These are phyloP conservation scores for Caranx melampygus DNA, from an alignment of 2,113 vertebrate genomes.

Conservation along the genomic window DNA sequence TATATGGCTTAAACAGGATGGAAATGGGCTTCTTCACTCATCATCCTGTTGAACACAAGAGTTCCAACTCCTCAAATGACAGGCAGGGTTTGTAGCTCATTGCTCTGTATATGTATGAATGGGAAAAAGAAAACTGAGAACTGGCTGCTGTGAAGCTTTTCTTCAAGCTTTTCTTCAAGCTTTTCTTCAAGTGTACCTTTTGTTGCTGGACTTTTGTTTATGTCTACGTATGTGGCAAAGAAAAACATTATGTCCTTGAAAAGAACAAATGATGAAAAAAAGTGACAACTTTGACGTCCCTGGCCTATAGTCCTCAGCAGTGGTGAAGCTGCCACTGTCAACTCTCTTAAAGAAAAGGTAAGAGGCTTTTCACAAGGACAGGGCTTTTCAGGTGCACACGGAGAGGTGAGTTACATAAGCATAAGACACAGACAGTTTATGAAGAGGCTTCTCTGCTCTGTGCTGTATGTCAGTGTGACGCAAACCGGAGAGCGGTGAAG, in stretches of 20 bases:
- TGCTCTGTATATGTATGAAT: neutral
- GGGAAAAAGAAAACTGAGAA: neutral
- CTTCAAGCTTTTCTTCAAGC: neutral
- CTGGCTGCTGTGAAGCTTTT: neutral
- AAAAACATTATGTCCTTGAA: neutral
- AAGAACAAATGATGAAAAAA: neutral
- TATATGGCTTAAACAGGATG: neutral
- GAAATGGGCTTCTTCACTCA: neutral
- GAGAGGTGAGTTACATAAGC: constrained; percentile 43
- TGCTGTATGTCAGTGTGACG: constrained; percentile 15
- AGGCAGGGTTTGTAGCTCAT: neutral
- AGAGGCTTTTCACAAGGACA: constrained; percentile 21
- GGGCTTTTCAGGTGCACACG: neutral
- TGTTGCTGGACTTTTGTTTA: neutral
- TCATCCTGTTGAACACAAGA: neutral
- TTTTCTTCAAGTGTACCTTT: neutral
- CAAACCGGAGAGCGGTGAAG: neutral
- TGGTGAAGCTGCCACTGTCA: neutral
- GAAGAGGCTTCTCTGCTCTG: constrained; percentile 10
- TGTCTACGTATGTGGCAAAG: neutral
- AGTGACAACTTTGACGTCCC: neutral
- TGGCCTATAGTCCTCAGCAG: neutral
- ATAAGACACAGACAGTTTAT: neutral
- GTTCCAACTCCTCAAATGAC: neutral
- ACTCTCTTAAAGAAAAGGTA: constrained; percentile 10